Base-by-base conservation (phyloP, 2,888 invertebrate genomes). In the Sinhomidia bicolor region DNA sequence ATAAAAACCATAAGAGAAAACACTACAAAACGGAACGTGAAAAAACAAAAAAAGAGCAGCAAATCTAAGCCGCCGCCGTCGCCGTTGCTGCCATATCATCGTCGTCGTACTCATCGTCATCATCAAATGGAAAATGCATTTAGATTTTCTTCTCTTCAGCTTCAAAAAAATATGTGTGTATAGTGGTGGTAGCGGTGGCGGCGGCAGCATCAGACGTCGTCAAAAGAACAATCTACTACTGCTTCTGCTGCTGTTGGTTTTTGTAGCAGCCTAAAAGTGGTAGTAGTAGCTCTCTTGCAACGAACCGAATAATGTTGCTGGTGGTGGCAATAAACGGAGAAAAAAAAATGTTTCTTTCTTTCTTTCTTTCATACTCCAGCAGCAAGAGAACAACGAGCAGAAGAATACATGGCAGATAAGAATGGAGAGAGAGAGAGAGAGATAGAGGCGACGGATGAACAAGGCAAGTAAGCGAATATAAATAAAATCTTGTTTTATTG, bases 401-500 rank as follows among this genome's bases (percentile, higher is more conserved):
- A n/a, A n/a, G n/a, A n/a, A 6, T 71, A 20, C 41, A 62, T 12
- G 26, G 6, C 7, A 65, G 9, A 65, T 29, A 65, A 12, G n/a
- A 32, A 65, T 14, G 32, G 10, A 65, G 10, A 4, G 29, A 29
- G 29, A 29, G 62, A 32, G 54, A 54, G 54, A 23, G 57, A 60
- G 14, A 23, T 3, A 60, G 57, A 20, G 23, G 9, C 60, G 26
- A 14, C 26, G 32, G 32, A 65, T 2, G 68, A 41, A 84, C 57
- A 20, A 85, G 78, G 76, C 78, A 78, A 78, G 84, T 84, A 78
- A 80, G 74, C 81, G 60, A 81, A 44, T 76, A 87, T 87, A 87
- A 87, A 87, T 87, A 87, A 87, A 87, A 87, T 81, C 87, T 81
- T 81, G 81, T 81, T 87, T 87, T 87, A 87, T 87, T 87, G 87